Evolutionary conservation across 2,888 invertebrate genomes (phyloP), one percentile per base, ranked within the genome.

Genomic region (Dryocosmus kuriphilus): DNA sequence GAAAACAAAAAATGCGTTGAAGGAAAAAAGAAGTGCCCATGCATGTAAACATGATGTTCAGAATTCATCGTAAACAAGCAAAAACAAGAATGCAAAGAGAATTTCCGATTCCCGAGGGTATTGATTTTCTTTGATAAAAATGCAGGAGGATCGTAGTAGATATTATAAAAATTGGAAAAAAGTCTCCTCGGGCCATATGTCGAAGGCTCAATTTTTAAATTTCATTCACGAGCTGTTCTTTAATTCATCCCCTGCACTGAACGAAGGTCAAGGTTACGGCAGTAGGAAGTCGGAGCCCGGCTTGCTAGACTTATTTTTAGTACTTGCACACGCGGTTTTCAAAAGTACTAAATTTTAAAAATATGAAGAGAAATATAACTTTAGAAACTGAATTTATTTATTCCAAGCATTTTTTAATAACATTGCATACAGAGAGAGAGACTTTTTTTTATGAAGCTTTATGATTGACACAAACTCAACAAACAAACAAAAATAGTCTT

Each of bases 201-300:
- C 30, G 30, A 71, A 71, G 51, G 71, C 30, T 71, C 46, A 71
- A 71, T 71, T 71, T 71, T 71, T 51, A 71, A 71, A 71, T 71
- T 71, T 71, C 71, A 71, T 71, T 71, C 71, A 51, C 71, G 71
- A 71, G 71, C 71, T 71, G 30, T 71, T 71, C 71, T 71, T 71
- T 71, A 71, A 71, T 71, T 71, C 71, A 71, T 51, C 30, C 30
- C 11, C 19, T 19, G 71, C 27, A 1, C 71, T 51, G 30, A 19
- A 8, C 30, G 46, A 51, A 71, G 71, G 71, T 71, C 71, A 71
- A 71, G 71, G 71, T 71, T 71, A 51, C 71, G 71, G 30, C 71
- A 71, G 71, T 8, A 46, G 46, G 30, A 51, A 71, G 46, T 71
- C 46, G 41, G 46, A 71, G 46, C 46, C 71, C 71, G 71, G 51